Evolutionary conservation across 2,113 vertebrate genomes (phyloP).

Genomic region (Strix uralensis): DNA sequence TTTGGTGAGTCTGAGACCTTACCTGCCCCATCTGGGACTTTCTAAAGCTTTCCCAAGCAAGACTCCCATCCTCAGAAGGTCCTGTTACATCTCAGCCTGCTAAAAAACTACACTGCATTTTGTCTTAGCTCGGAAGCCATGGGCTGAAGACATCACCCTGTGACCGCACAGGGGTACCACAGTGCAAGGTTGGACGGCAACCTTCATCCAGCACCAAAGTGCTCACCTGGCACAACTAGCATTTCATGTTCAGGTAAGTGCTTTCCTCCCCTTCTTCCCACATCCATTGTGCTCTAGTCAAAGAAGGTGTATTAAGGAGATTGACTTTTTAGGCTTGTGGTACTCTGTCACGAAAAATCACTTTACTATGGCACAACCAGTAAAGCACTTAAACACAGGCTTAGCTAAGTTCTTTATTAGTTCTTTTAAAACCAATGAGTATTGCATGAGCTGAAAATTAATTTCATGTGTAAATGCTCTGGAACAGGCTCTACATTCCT

Average conservation of each 20-base stretch:
- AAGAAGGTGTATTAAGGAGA: not conserved
- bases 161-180: not conserved
- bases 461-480: not conserved
- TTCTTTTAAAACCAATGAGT: not conserved
- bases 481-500: not conserved
- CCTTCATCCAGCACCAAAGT: not conserved
- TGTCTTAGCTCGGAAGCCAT: not conserved
- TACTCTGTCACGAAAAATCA: not conserved
- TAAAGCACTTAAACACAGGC: not conserved
- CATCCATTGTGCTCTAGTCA: not conserved
- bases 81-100: not conserved
- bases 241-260: not conserved
- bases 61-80: not conserved
- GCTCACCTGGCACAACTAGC: not conserved
- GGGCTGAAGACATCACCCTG: not conserved
- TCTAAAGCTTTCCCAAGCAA: not conserved
- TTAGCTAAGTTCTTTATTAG: not conserved
- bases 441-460: not conserved
- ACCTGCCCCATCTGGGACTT: not conserved
- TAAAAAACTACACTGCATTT: not conserved
- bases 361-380: not conserved
- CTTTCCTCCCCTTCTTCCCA: not conserved
- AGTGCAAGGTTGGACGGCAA: accelerated
- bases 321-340: not conserved
- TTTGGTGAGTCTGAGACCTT: not conserved